Evolutionary conservation across 2,113 vertebrate species (phyloP).

Genomic region (Apteryx owenii): DNA sequence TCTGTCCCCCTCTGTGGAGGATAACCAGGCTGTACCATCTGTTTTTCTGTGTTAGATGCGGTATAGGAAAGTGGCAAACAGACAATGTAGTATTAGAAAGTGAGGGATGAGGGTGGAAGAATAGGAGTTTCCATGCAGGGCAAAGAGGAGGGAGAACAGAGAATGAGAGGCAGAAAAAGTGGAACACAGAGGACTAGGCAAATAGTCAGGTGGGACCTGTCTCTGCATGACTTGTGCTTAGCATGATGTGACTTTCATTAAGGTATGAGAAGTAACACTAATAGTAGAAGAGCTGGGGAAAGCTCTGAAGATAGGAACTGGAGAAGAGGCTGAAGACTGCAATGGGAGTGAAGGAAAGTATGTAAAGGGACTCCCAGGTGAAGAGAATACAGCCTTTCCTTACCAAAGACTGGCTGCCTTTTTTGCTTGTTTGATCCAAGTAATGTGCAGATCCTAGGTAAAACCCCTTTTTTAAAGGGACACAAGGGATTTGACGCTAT

Average conservation of each 20-base stretch:
- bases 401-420: neutral
- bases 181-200: neutral
- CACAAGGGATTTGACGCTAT: neutral
- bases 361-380: neutral
- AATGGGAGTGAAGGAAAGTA: neutral
- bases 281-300: neutral
- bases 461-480: neutral
- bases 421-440: neutral
- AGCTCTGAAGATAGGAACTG: neutral
- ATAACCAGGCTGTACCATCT: neutral
- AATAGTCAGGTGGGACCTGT: accelerated
- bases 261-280: neutral
- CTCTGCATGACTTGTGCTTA: neutral
- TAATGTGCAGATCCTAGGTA: neutral
- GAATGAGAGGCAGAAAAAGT: neutral
- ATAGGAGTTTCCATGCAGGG: neutral
- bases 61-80: neutral
- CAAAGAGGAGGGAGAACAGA: neutral
- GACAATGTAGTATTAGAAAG: accelerated
- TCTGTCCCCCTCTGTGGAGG: neutral
- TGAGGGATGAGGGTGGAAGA: neutral
- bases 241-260: too few species aligned
- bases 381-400: neutral
- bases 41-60: neutral
- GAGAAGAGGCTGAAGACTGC: neutral